Percentiles rank a stretch among this genome's conserved stretches.
These are phyloP conservation scores for Drosophila multiciliata DNA, from an alignment of 2,888 invertebrate genomes.

Conservation along the genomic window DNA sequence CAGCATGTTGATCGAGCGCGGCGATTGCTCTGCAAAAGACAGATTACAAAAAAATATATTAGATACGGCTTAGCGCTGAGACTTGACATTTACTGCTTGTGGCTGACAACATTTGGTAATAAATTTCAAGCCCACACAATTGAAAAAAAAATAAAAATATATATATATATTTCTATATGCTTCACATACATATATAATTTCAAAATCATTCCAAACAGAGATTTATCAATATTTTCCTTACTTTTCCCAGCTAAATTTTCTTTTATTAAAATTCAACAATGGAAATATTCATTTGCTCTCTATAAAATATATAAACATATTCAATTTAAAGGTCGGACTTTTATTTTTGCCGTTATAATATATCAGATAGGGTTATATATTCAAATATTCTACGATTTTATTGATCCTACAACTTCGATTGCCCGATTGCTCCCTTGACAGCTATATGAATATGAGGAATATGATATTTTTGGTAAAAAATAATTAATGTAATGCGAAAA, in stretches of 20 bases:
- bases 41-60: background rate
- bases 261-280: background rate
- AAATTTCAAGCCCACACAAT: constrained; percentile 1
- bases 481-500: background rate
- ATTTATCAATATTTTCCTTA: background rate
- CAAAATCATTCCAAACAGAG: background rate
- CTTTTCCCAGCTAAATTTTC: too few species aligned
- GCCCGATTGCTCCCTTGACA: background rate
- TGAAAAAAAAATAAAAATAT: background rate
- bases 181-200: background rate
- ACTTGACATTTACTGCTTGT: background rate
- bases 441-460: background rate
- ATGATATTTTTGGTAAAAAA: background rate
- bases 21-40: constrained; percentile 89
- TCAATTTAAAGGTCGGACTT: background rate
- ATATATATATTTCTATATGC: background rate
- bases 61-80: background rate
- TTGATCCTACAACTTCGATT: background rate
- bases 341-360: background rate
- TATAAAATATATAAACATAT: background rate
- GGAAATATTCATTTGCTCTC: background rate
- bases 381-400: background rate
- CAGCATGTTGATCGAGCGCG: constrained; percentile 87
- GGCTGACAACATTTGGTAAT: background rate
- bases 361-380: background rate